These are phyloP conservation scores for Sporophila hypoxantha DNA, from an alignment of 2,113 vertebrate species.

Conservation along the genomic window DNA sequence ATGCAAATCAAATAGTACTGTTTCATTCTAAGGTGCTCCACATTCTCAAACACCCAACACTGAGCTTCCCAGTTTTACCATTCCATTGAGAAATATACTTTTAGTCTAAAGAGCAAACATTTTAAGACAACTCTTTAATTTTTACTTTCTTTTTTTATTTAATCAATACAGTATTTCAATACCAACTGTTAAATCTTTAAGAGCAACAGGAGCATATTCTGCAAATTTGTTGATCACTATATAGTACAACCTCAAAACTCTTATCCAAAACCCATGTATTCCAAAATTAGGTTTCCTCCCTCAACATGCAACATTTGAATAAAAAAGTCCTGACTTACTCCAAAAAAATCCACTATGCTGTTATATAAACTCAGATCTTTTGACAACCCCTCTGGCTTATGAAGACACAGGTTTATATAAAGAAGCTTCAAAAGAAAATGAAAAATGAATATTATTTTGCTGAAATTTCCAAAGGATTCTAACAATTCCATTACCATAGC, in stretches of 20 bases:
- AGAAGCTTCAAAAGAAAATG: constrained; percentile 34
- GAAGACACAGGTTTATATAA: constrained; percentile 46
- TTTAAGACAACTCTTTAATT: neutral
- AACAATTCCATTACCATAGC: neutral
- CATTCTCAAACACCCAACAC: neutral
- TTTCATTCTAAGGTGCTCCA: constrained; percentile 1
- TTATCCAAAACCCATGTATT: constrained; percentile 26
- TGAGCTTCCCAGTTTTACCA: neutral
- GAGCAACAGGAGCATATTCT: neutral
- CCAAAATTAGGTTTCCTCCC: constrained; percentile 48
- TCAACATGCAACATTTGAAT: constrained; percentile 50
- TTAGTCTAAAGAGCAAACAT: neutral
- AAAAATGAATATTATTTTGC: neutral
- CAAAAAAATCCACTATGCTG: constrained; percentile 40
- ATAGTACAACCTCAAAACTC: constrained; percentile 28
- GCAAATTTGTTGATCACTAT: neutral
- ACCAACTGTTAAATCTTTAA: neutral
- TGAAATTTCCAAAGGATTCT: neutral
- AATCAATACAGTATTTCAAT: constrained; percentile 6
- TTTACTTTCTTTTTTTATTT: constrained; percentile 4
- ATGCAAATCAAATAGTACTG: constrained; percentile 14
- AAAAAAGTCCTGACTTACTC: constrained; percentile 52
- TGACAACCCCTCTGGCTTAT: constrained; percentile 46
- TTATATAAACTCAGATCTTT: constrained; percentile 51
- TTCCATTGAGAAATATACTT: neutral